phyloP scores from a whole-genome alignment of 1,140 invertebrate genomes.

The Rhagoletis zephyria region DNA sequence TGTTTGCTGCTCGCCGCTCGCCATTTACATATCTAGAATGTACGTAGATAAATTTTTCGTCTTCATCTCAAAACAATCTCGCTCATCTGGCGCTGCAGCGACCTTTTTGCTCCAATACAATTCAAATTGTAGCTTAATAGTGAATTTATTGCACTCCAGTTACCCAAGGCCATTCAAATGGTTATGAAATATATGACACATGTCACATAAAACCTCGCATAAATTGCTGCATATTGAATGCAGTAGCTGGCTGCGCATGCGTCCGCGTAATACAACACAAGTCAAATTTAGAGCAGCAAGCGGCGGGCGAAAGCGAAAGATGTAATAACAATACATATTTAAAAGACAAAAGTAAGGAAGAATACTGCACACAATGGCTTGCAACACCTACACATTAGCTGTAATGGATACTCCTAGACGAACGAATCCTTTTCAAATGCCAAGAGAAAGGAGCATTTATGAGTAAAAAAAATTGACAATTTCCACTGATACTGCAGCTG shows the following conservation, averaged over 20 bases:
- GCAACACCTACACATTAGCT: constrained; percentile 46
- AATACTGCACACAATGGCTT: background rate
- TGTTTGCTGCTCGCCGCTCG: no score
- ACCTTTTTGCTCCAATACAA: background rate
- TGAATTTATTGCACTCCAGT: constrained; percentile 37
- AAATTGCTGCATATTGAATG: constrained; percentile 20
- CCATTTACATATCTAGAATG: no score
- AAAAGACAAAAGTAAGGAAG: background rate
- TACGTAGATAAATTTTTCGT: no score
- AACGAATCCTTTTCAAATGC: background rate
- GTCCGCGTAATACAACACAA: background rate
- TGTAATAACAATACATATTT: background rate
- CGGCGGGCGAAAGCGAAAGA: background rate
- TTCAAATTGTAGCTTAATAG: constrained; percentile 11
- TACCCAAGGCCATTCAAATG: constrained; percentile 14
- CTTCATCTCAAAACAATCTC: no score
- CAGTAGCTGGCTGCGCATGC: background rate
- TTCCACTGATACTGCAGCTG: background rate
- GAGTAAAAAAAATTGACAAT: background rate
- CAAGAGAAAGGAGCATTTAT: no score
- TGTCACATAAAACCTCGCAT: constrained; percentile 57
- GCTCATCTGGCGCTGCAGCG: background rate
- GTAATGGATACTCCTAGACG: background rate
- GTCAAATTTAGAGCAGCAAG: constrained; percentile 10
- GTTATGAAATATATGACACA: constrained; percentile 58